Percentiles rank a stretch among this genome's conserved stretches.
Evolutionary conservation across 2,797 vertebrate species (phyloP).

Genomic region (Gouania willdenowi): DNA sequence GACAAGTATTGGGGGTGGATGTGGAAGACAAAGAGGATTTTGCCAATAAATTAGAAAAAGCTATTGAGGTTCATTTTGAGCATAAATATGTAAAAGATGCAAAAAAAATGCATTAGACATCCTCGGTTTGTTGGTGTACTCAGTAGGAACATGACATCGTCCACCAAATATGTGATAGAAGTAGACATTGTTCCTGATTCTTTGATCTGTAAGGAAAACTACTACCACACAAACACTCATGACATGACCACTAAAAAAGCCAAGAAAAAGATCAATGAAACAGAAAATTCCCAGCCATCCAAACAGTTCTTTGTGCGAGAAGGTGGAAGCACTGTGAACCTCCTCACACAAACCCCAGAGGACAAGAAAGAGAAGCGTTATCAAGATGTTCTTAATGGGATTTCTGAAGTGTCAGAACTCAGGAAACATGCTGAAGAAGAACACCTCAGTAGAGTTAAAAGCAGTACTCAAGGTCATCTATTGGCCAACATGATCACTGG

Average conservation of each 20-base stretch:
- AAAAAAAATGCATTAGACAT: conserved; percentile 47
- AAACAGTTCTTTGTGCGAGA: conserved; percentile 55
- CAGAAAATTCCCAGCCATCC: neutral
- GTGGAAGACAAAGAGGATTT: conserved; percentile 48
- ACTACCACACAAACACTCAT: conserved; percentile 30
- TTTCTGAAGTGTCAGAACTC: conserved; percentile 2
- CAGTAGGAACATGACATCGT: conserved; percentile 45
- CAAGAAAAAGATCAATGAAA: conserved; percentile 33
- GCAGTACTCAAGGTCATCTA: conserved; percentile 60
- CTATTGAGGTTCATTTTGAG: conserved; percentile 43
- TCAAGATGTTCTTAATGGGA: conserved; percentile 10
- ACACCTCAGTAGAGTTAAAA: conserved; percentile 36
- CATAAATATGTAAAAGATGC: conserved; percentile 35
- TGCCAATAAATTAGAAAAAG: conserved; percentile 7
- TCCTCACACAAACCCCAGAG: conserved; percentile 35
- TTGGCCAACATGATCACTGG: conserved; percentile 77
- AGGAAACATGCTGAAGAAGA: conserved; percentile 59
- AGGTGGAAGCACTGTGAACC: conserved; percentile 37
- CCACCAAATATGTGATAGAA: conserved; percentile 67
- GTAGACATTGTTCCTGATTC: conserved; percentile 66
- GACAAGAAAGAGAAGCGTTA: too few species aligned
- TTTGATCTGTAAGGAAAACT: conserved; percentile 31
- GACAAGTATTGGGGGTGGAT: conserved; percentile 57
- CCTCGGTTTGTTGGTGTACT: conserved; percentile 68
- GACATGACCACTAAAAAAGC: conserved; percentile 20